Conservation (phyloP, 2,797 vertebrate species). For the Astyanax mexicanus region DNA sequence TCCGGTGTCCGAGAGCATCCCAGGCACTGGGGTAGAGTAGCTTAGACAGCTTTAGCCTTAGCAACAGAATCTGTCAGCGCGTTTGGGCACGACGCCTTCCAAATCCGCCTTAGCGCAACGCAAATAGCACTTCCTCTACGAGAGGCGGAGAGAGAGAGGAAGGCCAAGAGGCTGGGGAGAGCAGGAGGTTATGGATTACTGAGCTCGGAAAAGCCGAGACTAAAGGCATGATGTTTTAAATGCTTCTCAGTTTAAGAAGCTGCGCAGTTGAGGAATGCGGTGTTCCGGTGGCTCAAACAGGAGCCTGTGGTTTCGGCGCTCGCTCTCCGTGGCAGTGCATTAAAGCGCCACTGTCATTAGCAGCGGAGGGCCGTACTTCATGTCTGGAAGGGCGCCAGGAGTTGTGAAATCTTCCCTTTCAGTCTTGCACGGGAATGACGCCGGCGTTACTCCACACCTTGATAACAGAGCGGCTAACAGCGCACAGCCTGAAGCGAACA, state of each 20-base stretch:
- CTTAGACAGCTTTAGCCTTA: conserved; percentile 36
- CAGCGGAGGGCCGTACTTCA: conserved; percentile 28
- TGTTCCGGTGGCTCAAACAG: conserved; percentile 27
- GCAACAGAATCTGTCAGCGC: conserved; percentile 34
- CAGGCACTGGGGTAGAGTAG: conserved; percentile 10
- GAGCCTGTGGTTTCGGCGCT: conserved; percentile 40
- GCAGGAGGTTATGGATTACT: neutral
- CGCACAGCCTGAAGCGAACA: too few relatives aligned
- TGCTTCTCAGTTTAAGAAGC: neutral
- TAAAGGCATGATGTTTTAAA: neutral
- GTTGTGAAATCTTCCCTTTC: conserved; percentile 51
- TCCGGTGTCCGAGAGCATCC: conserved; percentile 8
- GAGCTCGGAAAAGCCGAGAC: neutral
- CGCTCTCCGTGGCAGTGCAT: conserved; percentile 22
- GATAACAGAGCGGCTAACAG: conserved; percentile 36
- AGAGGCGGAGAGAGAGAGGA: conserved; percentile 45
- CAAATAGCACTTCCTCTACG: conserved; percentile 34
- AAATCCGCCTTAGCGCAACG: conserved; percentile 46
- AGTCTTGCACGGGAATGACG: neutral
- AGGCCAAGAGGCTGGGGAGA: conserved; percentile 43
- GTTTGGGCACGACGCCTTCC: conserved; percentile 32
- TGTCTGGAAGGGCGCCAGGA: conserved; percentile 41
- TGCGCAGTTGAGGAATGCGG: neutral
- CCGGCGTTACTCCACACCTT: conserved; percentile 22
- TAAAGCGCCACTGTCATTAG: conserved; percentile 44